phyloP scores from a whole-genome alignment of 1,140 invertebrate species.

The Aradophagus sp. region DNA sequence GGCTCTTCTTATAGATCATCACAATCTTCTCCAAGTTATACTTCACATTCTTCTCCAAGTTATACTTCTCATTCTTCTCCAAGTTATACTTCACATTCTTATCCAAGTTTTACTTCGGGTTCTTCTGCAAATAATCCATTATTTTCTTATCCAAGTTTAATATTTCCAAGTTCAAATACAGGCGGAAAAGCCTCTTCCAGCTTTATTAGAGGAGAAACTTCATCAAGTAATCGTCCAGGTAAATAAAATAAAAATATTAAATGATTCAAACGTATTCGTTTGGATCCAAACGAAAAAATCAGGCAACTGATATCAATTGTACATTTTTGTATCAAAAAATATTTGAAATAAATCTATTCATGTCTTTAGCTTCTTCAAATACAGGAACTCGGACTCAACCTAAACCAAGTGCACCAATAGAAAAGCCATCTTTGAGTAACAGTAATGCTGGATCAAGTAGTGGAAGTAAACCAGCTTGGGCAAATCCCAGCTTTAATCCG shows the following conservation, averaged over 20 bases:
- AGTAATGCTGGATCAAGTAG: not conserved
- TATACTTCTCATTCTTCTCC: constrained; percentile 20
- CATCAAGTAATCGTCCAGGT: constrained; percentile 2
- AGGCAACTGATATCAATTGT: too few species aligned
- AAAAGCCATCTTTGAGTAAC: constrained; percentile 16
- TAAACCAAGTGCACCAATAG: constrained; percentile 25
- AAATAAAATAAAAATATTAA: not conserved
- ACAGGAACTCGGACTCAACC: too few species aligned
- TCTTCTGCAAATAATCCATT: constrained; percentile 4
- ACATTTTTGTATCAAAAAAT: too few species aligned
- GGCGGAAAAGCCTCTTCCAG: constrained; percentile 1
- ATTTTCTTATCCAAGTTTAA: constrained; percentile 3
- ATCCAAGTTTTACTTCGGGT: constrained; percentile 12
- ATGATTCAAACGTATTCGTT: too few species aligned
- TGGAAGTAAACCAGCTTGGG: constrained; percentile 11
- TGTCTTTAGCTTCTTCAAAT: too few species aligned
- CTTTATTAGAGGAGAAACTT: constrained; percentile 22
- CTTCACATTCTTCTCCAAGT: too few species aligned
- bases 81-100: constrained; percentile 12
- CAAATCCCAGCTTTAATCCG: constrained; percentile 1
- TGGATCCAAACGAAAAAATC: too few species aligned
- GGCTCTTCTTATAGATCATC: too few species aligned
- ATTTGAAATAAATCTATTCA: too few species aligned
- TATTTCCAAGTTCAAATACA: constrained; percentile 12
- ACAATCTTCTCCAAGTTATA: too few species aligned